These are phyloP conservation scores for Tribolium castaneum DNA, from an alignment of 1,140 invertebrate species.

Conservation along the genomic window DNA sequence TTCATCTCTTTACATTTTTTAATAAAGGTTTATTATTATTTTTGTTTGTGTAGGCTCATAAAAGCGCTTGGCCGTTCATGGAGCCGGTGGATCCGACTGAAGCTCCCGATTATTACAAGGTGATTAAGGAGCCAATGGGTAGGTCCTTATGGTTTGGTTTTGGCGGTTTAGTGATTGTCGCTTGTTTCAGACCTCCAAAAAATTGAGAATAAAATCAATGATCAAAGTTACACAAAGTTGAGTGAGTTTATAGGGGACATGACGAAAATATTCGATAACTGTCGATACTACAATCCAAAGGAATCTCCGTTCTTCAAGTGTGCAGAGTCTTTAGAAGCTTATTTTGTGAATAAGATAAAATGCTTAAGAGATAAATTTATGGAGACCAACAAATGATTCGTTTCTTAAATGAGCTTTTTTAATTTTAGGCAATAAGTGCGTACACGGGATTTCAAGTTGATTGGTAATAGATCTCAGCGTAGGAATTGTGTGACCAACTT, in stretches of 20 bases:
- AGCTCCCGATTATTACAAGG: slow-evolving; percentile 96
- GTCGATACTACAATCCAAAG: slow-evolving; percentile 95
- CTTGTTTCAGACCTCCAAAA: slow-evolving; percentile 87
- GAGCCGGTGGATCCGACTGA: slow-evolving; percentile 95
- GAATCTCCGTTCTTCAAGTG: slow-evolving; percentile 96
- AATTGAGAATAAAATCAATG: slow-evolving; percentile 89
- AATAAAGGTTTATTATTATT: not conserved
- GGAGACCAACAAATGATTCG: slow-evolving; percentile 65
- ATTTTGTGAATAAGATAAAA: slow-evolving; percentile 93
- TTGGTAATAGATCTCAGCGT: slow-evolving; percentile 54
- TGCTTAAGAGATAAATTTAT: slow-evolving; percentile 83
- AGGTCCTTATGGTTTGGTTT: slow-evolving; percentile 59
- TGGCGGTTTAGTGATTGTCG: slow-evolving; percentile 30
- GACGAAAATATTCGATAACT: slow-evolving; percentile 98
- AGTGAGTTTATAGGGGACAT: slow-evolving; percentile 97
- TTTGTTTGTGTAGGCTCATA: slow-evolving; percentile 74
- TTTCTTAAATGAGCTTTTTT: slow-evolving; percentile 37
- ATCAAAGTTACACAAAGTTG: slow-evolving; percentile 85
- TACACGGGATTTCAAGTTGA: slow-evolving; percentile 47
- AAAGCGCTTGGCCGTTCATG: slow-evolving; percentile 97
- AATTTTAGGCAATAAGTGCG: slow-evolving; percentile 37
- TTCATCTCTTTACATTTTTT: too few species aligned
- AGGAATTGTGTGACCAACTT: not conserved
- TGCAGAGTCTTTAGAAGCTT: slow-evolving; percentile 94
- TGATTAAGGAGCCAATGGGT: slow-evolving; percentile 99